Evolutionary conservation across 2,888 invertebrate species (phyloP).

Genomic region (Dugesia japonica): DNA sequence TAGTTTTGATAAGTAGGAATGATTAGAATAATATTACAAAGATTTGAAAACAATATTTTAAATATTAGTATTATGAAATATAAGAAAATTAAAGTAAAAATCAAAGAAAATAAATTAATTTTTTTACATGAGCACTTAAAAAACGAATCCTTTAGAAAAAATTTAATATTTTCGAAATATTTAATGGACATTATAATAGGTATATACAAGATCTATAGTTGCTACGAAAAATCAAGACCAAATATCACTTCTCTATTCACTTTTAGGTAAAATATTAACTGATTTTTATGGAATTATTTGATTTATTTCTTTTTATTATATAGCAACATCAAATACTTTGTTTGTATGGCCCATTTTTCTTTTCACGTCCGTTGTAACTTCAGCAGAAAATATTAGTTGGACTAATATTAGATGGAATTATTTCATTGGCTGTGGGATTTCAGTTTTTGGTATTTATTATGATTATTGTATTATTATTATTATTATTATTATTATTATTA

Average conservation of each 20-base stretch:
- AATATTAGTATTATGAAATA: too few relatives aligned
- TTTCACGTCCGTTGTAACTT: neutral
- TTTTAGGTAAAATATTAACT: neutral
- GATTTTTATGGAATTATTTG: neutral
- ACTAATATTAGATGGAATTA: neutral
- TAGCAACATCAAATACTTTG: neutral
- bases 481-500: too few relatives aligned
- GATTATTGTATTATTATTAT: too few relatives aligned
- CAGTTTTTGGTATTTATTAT: neutral
- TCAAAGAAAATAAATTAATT: too few relatives aligned
- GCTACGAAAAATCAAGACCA: neutral
- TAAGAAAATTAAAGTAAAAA: too few relatives aligned
- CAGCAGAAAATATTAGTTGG: neutral
- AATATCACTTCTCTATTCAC: neutral
- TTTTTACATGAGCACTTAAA: too few relatives aligned
- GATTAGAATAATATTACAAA: too few relatives aligned
- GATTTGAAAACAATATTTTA: too few relatives aligned
- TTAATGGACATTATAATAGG: neutral
- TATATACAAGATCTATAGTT: neutral
- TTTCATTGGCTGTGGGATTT: slow-evolving; percentile 1
- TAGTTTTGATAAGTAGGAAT: too few relatives aligned
- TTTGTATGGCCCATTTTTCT: neutral
- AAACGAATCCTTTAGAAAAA: too few relatives aligned
- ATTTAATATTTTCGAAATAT: neutral
- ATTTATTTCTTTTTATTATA: neutral